Percentiles rank a stretch among this genome's conserved stretches.
Evolutionary conservation across 1,140 invertebrate species (phyloP).

Genomic region (Drosophila grimshawi): DNA sequence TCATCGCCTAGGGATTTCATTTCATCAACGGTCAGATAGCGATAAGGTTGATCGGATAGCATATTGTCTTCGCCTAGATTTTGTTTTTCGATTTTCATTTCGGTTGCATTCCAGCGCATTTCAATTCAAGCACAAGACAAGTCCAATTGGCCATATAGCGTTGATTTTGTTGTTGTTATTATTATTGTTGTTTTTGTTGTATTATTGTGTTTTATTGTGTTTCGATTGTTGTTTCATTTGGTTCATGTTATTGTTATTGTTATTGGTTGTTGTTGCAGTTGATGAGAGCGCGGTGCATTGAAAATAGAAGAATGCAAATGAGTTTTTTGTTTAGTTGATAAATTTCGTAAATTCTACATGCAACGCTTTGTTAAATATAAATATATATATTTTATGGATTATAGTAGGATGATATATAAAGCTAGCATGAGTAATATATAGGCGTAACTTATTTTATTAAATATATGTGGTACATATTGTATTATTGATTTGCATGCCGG

Average conservation of each 20-base stretch:
- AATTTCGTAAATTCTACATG: constrained; percentile 70
- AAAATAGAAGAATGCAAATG: constrained; percentile 79
- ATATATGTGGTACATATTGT: constrained; percentile 36
- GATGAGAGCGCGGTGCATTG: constrained; percentile 74
- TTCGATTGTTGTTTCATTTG: constrained; percentile 43
- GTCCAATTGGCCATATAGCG: constrained; percentile 75
- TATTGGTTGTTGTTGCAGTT: constrained; percentile 62
- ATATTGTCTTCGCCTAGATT: constrained; percentile 93
- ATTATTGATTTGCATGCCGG: constrained; percentile 56
- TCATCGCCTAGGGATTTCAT: constrained; percentile 98
- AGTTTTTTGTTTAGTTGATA: constrained; percentile 87
- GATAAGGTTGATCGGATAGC: constrained; percentile 95
- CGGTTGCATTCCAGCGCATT: constrained; percentile 72
- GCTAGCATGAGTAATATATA: constrained; percentile 68
- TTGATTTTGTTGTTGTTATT: constrained; percentile 46
- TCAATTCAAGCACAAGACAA: constrained; percentile 78
- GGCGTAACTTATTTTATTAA: constrained; percentile 51
- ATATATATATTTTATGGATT: constrained; percentile 32
- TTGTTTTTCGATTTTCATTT: constrained; percentile 60
- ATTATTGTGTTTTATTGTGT: constrained; percentile 44
- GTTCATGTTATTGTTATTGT: constrained; percentile 28
- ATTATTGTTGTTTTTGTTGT: constrained; percentile 44
- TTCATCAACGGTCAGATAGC: constrained; percentile 96
- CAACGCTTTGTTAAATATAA: constrained; percentile 34
- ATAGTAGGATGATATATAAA: constrained; percentile 61